A percentile compares a stretch with the other conserved stretches of the same genome.
Evolutionary conservation across 2,797 vertebrate species (phyloP).

Genomic region (Danio albolineatus): DNA sequence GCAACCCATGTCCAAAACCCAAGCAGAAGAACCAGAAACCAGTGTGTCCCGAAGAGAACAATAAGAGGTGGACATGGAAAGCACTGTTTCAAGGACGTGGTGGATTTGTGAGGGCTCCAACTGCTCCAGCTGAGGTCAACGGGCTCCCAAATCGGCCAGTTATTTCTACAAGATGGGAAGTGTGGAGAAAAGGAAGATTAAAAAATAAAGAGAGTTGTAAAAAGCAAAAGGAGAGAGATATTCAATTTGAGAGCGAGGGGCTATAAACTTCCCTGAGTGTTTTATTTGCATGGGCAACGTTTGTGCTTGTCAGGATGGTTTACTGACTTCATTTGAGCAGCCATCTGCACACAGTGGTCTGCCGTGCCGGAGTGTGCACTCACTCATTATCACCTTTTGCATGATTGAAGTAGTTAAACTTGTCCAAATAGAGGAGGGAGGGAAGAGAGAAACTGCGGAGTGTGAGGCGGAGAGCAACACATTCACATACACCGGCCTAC

Average conservation of each 20-base stretch:
- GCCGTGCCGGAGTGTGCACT: constrained; percentile 34
- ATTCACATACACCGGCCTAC: background rate
- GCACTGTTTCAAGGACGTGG: background rate
- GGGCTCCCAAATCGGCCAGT: constrained; percentile 24
- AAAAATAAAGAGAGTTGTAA: constrained; percentile 32
- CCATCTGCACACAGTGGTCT: constrained; percentile 55
- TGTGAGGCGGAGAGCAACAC: constrained; percentile 11
- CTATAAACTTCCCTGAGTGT: constrained; percentile 42
- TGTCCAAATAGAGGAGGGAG: constrained; percentile 24
- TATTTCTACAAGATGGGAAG: constrained; percentile 9
- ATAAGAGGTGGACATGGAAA: background rate
- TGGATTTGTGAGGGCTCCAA: constrained; percentile 2
- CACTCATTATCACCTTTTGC: constrained; percentile 44
- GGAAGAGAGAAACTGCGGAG: background rate
- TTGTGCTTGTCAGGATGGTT: constrained; percentile 57
- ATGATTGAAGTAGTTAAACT: constrained; percentile 52
- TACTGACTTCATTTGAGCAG: constrained; percentile 60
- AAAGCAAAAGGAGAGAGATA: constrained; percentile 32
- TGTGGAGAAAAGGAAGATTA: constrained; percentile 19
- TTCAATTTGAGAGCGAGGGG: constrained; percentile 43
- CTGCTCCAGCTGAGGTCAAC: background rate
- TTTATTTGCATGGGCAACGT: constrained; percentile 45
- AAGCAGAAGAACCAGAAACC: background rate
- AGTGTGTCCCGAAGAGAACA: background rate
- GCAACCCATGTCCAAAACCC: background rate